These are phyloP conservation scores for Pollimyrus isidori DNA, from an alignment of 2,113 vertebrate genomes.

Conservation along the genomic window DNA sequence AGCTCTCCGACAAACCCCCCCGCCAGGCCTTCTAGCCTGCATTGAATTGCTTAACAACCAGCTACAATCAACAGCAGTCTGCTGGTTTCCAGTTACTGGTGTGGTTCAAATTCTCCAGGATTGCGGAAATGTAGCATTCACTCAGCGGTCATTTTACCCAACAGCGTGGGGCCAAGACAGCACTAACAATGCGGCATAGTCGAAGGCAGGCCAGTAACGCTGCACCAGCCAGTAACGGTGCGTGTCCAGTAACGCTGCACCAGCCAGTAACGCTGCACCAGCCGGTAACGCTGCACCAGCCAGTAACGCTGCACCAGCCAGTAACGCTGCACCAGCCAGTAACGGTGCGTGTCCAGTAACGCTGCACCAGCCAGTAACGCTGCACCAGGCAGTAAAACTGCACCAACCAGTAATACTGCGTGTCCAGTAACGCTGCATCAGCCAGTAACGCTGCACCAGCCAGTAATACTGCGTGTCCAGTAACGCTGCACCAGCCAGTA, in stretches of 20 bases:
- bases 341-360: no score
- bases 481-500: no score
- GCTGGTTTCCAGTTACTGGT: constrained; percentile 21
- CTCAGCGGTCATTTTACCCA: constrained; percentile 16
- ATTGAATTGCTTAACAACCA: constrained; percentile 18
- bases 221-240: not conserved
- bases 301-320: no score
- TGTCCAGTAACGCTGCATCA: not conserved
- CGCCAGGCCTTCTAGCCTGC: not conserved
- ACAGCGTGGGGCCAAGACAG: not conserved
- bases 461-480: no score
- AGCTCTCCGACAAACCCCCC: constrained; percentile 28
- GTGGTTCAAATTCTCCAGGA: constrained; percentile 16
- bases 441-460: no score
- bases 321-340: not conserved
- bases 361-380: not conserved
- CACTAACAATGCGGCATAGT: constrained; percentile 7
- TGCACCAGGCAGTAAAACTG: not conserved
- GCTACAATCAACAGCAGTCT: constrained; percentile 18
- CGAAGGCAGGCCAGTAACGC: constrained; percentile 8
- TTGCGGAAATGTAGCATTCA: constrained; percentile 20
- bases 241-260: no score
- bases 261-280: not conserved
- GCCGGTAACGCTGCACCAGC: no score
- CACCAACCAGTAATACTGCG: no score